Base-by-base conservation (phyloP, 2,797 vertebrate genomes). In the Stomatorhinus walkeri region DNA sequence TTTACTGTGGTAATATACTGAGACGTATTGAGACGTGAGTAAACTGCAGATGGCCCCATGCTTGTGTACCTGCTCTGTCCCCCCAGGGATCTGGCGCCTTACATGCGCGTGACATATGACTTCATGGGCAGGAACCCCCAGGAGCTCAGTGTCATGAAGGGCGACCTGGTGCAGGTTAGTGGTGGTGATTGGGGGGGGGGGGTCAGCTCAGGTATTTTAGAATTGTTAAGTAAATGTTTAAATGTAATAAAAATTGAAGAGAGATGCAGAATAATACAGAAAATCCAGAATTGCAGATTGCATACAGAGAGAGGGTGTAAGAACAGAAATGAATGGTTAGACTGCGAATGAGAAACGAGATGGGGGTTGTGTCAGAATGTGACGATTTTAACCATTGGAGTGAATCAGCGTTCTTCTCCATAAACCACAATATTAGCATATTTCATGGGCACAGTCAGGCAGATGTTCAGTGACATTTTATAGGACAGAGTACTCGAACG, bases 141-240 rank as follows among this genome's bases (percentile, higher is more conserved):
- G 91, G 98, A 99, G 92, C 95, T 99, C 91, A 97, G 93, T 10
- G 76, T 97, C 28, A 92, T 91, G 92, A 97, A 94, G 90, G 97
- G 96, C 1, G 97, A 99, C 0, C 90, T 93, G 22, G 93, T 99
- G 85, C 94, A 97, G 98, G 98, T 96, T 89, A 92, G 93, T 7
- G 19, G 54, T 6, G 54, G 10, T 8, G 46, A 3, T 40, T 8
- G 52, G 3, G 40, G 54, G 16, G 36, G 2, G 1, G 6, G 43
- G 3, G 6, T 16, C 16, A 83, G 19, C 43, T 24, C 36, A 24
- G 19, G 22, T 48, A 46, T 49, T 9, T 4, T 68, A 68, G 3
- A 32, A 68, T 68, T 68, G 9, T 28, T 68, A 68, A 28, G 24
- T 68, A 68, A 68, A 28, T 14, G 24, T 9, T 28, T 24, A 64